Evolutionary conservation across 2,113 vertebrate species (phyloP).

Genomic region (Atlantisia rogersi): DNA sequence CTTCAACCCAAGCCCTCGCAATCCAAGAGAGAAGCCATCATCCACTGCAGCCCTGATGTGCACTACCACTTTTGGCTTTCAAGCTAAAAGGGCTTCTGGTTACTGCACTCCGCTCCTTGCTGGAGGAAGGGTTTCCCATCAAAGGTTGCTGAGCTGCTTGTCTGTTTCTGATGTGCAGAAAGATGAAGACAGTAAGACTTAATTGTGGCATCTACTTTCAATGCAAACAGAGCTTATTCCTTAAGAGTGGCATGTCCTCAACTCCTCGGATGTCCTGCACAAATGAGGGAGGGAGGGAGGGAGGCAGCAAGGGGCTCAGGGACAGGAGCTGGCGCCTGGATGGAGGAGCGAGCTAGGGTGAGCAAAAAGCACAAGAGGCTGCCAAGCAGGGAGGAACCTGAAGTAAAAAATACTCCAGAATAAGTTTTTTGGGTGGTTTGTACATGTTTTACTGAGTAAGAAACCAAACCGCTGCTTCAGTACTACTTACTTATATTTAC

Average conservation of each 20-base stretch:
- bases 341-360: background rate
- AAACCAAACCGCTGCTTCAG: background rate
- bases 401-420: background rate
- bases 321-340: background rate
- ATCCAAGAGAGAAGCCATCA: background rate
- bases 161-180: background rate
- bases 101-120: background rate
- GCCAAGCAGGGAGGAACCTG: background rate
- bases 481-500: background rate
- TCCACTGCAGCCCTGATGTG: background rate
- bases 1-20: too few relatives aligned
- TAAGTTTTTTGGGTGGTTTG: background rate
- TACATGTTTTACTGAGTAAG: background rate
- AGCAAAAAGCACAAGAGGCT: background rate
- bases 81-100: background rate
- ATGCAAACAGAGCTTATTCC: fast-evolving
- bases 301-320: background rate
- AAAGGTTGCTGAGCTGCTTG: background rate
- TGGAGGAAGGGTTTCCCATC: background rate
- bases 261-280: background rate
- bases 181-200: background rate
- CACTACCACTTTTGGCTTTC: background rate
- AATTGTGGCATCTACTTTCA: background rate
- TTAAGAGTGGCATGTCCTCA: background rate
- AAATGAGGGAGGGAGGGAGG: background rate